Percentiles rank a stretch among this genome's conserved stretches.
phyloP scores from a whole-genome alignment of 1,140 invertebrate species.

The Luehdorfia chinensis region DNA sequence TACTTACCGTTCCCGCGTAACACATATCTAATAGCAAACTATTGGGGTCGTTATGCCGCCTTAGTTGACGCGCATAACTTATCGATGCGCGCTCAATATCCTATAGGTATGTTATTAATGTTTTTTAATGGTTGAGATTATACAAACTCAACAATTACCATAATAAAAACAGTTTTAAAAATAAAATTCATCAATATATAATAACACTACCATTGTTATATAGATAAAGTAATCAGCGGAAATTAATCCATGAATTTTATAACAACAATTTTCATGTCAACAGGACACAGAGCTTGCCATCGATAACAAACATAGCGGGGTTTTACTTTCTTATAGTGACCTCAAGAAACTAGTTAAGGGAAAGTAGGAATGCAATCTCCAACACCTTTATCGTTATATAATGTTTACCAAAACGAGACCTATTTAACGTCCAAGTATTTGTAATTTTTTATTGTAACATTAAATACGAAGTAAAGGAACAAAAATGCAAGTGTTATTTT shows the following conservation, averaged over 20 bases:
- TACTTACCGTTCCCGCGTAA: slow-evolving; percentile 53
- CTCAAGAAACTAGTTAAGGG: slow-evolving; percentile 72
- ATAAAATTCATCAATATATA: neutral
- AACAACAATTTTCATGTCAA: slow-evolving; percentile 67
- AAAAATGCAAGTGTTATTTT: too few species aligned
- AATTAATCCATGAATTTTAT: too few species aligned
- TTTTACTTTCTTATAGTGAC: slow-evolving; percentile 74
- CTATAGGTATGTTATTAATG: too few species aligned
- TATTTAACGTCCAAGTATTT: too few species aligned
- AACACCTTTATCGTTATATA: slow-evolving; percentile 61
- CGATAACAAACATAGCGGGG: slow-evolving; percentile 62
- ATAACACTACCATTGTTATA: neutral
- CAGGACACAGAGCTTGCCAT: slow-evolving; percentile 60
- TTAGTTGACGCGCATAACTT: slow-evolving; percentile 8
- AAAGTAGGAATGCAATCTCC: slow-evolving; percentile 69
- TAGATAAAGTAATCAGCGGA: too few species aligned
- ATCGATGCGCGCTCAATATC: neutral
- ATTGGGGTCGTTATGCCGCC: slow-evolving; percentile 36
- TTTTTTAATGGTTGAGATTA: too few species aligned
- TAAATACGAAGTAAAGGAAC: too few species aligned
- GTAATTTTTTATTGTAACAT: too few species aligned
- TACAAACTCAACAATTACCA: too few species aligned
- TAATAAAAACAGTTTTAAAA: neutral
- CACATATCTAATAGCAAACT: slow-evolving; percentile 35
- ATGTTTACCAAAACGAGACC: slow-evolving; percentile 31